Evolutionary conservation across 2,797 vertebrate species (phyloP), one percentile per base, ranked within the genome.

Genomic region (Poeciliopsis gracilis): DNA sequence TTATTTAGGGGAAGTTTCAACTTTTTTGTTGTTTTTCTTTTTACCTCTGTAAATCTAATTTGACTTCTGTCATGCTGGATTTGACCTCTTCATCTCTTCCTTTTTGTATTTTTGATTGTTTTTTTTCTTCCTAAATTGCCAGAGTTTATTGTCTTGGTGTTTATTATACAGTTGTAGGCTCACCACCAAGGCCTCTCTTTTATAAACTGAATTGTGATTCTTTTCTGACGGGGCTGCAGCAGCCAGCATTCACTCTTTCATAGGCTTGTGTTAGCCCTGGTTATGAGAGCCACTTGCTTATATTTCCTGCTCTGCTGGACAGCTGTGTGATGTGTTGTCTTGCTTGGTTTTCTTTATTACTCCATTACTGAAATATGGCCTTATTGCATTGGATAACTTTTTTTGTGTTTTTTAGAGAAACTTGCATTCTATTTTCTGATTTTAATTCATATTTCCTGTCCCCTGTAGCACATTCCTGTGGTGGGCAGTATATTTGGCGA

Each of bases 401-500:
- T 61, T 61, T 28, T 45, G 9, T 46, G 38, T 82, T 45, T 77
- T 9, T 47, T 75, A 20, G 28, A 61, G 47, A 49, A 23, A 0
- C 49, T 25, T 63, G 23, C 20, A 81, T 70, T n/a, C 43, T 28
- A 23, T 47, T 53, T 9, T 77, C 47, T 76, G 28, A 84, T 74
- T 20, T 81, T 67, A 10, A 67, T 25, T 38, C 1, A 72, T 41
- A 77, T 53, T 77, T 70, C 8, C 81, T 90, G 6, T 10, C 76
- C 74, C 80, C 28, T 95, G 30, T 96, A 99, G 98, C 98, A 99
- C 94, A 97, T 97, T 77, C 97, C 98, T 59, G 95, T 97, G 77
- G 96, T 99, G 92, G 96, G 97, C 89, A 97, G 97, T 85, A 97
- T 99, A 93, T 99, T 99, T 89, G 98, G 97, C 77, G 98, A 99